Conservation (phyloP, 1,140 invertebrate species). For the Phthorimaea operculella region DNA sequence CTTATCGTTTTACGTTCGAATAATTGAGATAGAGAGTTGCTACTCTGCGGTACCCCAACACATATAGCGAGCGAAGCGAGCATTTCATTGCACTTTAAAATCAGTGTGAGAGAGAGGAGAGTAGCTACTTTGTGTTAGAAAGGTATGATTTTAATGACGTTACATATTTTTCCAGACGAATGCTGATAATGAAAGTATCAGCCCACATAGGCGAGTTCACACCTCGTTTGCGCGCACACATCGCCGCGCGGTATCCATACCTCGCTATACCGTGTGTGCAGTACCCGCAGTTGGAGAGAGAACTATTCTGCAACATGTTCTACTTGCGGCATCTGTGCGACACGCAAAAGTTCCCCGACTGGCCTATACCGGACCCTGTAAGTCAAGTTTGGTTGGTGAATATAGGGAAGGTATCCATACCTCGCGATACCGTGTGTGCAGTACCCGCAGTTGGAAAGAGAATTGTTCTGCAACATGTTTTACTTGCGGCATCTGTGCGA, state of each 20-base stretch:
- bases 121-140: too few species aligned
- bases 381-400: conserved; percentile 40
- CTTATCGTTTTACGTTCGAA: too few species aligned
- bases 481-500: conserved; percentile 98
- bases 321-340: conserved; percentile 98
- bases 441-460: conserved; percentile 95
- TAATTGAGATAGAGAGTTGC: too few species aligned
- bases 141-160: too few species aligned
- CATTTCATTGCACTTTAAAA: too few species aligned
- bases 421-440: conserved; percentile 95
- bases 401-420: conserved; percentile 98
- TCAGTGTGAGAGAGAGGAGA: too few species aligned
- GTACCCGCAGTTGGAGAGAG: conserved; percentile 95
- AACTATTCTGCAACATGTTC: conserved; percentile 99
- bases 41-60: too few species aligned
- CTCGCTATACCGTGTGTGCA: conserved; percentile 95
- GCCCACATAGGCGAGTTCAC: conserved; percentile 97
- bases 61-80: too few species aligned
- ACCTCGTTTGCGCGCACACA: conserved; percentile 92
- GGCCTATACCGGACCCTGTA: conserved; percentile 97
- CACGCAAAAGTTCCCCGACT: conserved; percentile 89
- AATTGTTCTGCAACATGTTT: conserved; percentile 99
- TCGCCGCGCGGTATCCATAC: conserved; percentile 95
- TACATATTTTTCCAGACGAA: conserved; percentile 76
- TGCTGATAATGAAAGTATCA: conserved; percentile 97